These are phyloP conservation scores for Girardia tigrina DNA, from an alignment of 2,888 invertebrate genomes.

Conservation along the genomic window DNA sequence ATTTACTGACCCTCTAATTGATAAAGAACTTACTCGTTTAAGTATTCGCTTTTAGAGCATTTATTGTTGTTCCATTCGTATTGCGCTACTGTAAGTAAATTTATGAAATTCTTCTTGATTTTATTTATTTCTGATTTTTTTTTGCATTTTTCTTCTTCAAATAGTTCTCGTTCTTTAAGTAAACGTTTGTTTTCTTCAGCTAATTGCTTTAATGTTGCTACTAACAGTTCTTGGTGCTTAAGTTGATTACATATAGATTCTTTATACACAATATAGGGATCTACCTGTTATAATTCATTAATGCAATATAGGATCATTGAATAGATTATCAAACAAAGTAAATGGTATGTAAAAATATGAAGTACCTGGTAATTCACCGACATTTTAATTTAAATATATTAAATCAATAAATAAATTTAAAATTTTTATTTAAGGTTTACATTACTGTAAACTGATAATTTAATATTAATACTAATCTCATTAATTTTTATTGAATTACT, in stretches of 20 bases:
- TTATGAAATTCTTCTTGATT: background rate
- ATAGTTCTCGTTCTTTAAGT: background rate
- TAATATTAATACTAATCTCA: too few relatives aligned
- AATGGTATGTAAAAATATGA: too few relatives aligned
- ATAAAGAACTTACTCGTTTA: background rate
- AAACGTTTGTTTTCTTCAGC: constrained; percentile 18
- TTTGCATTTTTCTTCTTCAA: background rate
- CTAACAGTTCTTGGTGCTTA: constrained; percentile 7
- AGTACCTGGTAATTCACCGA: too few relatives aligned
- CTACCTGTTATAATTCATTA: too few relatives aligned
- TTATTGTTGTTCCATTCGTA: background rate
- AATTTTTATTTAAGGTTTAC: too few relatives aligned
- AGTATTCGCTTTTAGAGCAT: background rate
- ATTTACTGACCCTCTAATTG: too few relatives aligned
- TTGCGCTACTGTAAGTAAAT: background rate
- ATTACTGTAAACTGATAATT: too few relatives aligned
- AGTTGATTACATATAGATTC: constrained; percentile 1
- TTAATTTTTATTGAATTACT: too few relatives aligned
- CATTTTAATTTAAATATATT: too few relatives aligned
- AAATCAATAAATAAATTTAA: too few relatives aligned
- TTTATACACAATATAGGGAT: background rate
- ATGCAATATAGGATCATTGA: too few relatives aligned
- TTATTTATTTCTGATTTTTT: background rate
- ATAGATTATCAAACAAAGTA: too few relatives aligned
- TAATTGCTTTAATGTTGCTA: background rate